These are phyloP conservation scores for Neopelma chrysocephalum DNA, from an alignment of 2,797 vertebrate species.

Conservation along the genomic window DNA sequence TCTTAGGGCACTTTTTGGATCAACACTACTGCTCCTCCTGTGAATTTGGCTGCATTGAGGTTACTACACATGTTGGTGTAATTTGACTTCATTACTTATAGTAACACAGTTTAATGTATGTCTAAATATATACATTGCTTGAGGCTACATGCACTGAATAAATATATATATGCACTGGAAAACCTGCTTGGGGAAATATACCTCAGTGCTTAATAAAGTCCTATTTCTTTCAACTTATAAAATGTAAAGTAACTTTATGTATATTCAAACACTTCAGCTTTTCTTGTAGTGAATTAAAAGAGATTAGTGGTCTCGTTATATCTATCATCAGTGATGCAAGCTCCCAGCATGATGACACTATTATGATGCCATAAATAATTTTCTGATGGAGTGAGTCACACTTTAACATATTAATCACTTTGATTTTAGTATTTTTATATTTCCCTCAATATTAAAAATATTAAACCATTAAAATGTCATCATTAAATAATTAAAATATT, in stretches of 20 bases:
- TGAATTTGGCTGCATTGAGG: background rate
- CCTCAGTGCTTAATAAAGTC: background rate
- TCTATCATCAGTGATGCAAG: background rate
- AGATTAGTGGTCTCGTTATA: conserved; percentile 2
- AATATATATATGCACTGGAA: background rate
- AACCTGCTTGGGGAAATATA: background rate
- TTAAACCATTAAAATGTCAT: background rate
- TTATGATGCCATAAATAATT: background rate
- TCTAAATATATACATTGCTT: background rate
- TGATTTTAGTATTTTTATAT: background rate
- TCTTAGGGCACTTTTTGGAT: background rate
- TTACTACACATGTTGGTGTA: background rate
- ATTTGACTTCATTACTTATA: background rate
- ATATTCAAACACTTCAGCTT: background rate
- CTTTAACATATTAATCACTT: background rate
- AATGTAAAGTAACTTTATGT: background rate
- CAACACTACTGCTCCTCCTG: background rate
- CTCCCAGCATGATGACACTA: background rate
- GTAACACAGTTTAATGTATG: background rate
- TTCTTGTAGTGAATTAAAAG: background rate
- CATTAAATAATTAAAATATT: background rate
- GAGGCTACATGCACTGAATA: background rate
- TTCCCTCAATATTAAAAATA: background rate
- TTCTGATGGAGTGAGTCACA: background rate
- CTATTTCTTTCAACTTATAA: background rate